Evolutionary conservation across 2,888 invertebrate species (phyloP).

Genomic region (Macrosoma leucophasiata): DNA sequence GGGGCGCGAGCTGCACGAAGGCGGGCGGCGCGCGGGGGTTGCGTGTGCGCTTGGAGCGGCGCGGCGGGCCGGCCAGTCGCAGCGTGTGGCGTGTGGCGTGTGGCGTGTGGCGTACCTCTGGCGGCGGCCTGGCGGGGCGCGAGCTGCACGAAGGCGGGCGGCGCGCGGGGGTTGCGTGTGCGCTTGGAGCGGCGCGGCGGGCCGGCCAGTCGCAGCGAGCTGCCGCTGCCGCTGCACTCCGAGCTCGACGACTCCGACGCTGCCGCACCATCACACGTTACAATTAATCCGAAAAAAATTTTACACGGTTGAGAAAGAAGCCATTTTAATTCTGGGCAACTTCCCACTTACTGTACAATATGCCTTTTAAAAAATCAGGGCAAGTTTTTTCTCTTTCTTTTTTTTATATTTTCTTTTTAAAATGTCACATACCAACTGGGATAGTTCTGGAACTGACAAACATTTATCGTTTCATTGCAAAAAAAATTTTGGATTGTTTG

Average conservation of each 20-base stretch:
- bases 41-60: constrained; percentile 65
- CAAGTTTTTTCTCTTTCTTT: too few species aligned
- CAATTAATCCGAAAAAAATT: too few species aligned
- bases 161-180: constrained; percentile 50
- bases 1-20: constrained; percentile 58
- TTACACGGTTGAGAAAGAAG: too few species aligned
- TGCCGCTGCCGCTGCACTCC: constrained; percentile 59
- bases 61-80: constrained; percentile 50
- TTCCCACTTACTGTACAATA: too few species aligned
- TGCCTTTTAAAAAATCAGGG: too few species aligned
- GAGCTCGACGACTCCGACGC: constrained; percentile 58
- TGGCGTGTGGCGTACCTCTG: constrained; percentile 34
- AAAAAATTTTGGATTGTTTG: too few species aligned
- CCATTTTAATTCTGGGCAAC: too few species aligned
- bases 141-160: constrained; percentile 61
- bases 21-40: constrained; percentile 59
- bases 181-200: constrained; percentile 65
- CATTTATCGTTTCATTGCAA: too few species aligned
- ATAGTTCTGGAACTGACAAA: too few species aligned
- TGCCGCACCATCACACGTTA: constrained; percentile 22
- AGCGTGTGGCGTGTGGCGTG: too few species aligned
- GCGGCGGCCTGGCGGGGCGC: constrained; percentile 52
- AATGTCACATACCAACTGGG: too few species aligned
- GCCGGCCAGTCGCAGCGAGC: constrained; percentile 49
- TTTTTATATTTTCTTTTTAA: too few species aligned